These are phyloP conservation scores for Tolmerus cingulatus DNA, from an alignment of 2,888 invertebrate genomes.

Conservation along the genomic window DNA sequence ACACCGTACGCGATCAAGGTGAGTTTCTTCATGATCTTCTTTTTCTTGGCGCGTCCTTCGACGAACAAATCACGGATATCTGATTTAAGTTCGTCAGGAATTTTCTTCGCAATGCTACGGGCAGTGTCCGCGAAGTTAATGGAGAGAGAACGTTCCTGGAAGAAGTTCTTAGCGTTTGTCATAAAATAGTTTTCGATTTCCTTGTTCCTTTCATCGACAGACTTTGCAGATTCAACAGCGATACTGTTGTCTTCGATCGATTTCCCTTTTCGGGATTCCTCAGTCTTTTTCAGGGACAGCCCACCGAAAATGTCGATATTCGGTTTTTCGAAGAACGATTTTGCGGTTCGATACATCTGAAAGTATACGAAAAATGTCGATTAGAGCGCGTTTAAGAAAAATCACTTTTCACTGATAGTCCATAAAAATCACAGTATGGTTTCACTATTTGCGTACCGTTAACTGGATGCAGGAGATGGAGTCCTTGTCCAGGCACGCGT, in stretches of 20 bases:
- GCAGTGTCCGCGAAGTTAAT: slow-evolving; percentile 65
- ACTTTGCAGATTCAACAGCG: slow-evolving; percentile 66
- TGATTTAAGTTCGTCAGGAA: slow-evolving; percentile 67
- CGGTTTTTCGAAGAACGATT: slow-evolving; percentile 68
- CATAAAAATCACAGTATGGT: slow-evolving; percentile 45
- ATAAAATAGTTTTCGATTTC: slow-evolving; percentile 69
- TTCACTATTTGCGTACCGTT: slow-evolving; percentile 62
- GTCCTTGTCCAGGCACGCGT: slow-evolving; percentile 69
- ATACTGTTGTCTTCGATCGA: slow-evolving; percentile 62
- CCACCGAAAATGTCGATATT: slow-evolving; percentile 68
- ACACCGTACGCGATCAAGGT: slow-evolving; percentile 68
- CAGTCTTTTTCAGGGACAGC: slow-evolving; percentile 64
- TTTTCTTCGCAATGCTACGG: slow-evolving; percentile 65
- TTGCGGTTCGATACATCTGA: slow-evolving; percentile 68
- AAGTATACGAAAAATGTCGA: not conserved
- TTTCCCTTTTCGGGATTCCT: slow-evolving; percentile 61
- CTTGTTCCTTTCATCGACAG: slow-evolving; percentile 66
- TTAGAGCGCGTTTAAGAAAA: not conserved
- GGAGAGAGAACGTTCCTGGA: slow-evolving; percentile 66
- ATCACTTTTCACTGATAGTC: slow-evolving; percentile 46
- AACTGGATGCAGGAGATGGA: slow-evolving; percentile 72
- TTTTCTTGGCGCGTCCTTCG: slow-evolving; percentile 70
- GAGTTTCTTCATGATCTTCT: slow-evolving; percentile 65
- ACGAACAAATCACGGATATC: slow-evolving; percentile 67
- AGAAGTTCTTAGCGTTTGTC: slow-evolving; percentile 66